phyloP scores from a whole-genome alignment of 2,888 invertebrate species.

The Ceriagrion tenellum region DNA sequence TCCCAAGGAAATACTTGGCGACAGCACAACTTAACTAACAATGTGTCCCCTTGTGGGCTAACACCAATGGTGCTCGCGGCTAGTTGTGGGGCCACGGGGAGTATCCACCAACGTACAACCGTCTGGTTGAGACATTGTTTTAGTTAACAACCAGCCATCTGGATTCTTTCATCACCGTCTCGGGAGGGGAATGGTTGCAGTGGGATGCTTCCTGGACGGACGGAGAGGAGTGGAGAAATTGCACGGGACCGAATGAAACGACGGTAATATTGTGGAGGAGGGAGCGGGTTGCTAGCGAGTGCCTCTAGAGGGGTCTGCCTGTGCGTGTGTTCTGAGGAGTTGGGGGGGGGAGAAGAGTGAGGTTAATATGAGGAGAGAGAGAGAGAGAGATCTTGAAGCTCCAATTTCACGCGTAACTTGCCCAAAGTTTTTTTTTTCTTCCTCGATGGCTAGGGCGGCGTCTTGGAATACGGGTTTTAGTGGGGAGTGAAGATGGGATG shows the following conservation, averaged over 20 bases:
- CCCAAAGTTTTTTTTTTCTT: constrained; percentile 41
- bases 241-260: neutral
- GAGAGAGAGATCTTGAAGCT: neutral
- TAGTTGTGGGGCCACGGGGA: neutral
- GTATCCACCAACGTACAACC: neutral
- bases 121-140: neutral
- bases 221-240: neutral
- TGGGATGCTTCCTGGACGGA: neutral
- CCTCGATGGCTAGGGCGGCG: constrained; percentile 8
- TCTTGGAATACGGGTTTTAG: constrained; percentile 23
- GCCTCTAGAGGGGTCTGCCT: neutral
- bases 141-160: neutral
- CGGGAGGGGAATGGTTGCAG: neutral
- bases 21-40: neutral
- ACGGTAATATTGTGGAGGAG: constrained; percentile 11
- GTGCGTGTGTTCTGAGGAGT: neutral
- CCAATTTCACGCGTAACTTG: constrained; percentile 63
- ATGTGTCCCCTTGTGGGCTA: neutral
- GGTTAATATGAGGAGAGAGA: neutral
- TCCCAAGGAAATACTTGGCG: neutral
- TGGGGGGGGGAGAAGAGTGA: neutral
- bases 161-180: neutral
- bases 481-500: neutral
- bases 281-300: neutral
- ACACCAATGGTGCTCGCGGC: neutral